These are phyloP conservation scores for Apostichopus japonicus DNA, from an alignment of 35 echinoderm and acorn worm genomes.

Conservation along the genomic window DNA sequence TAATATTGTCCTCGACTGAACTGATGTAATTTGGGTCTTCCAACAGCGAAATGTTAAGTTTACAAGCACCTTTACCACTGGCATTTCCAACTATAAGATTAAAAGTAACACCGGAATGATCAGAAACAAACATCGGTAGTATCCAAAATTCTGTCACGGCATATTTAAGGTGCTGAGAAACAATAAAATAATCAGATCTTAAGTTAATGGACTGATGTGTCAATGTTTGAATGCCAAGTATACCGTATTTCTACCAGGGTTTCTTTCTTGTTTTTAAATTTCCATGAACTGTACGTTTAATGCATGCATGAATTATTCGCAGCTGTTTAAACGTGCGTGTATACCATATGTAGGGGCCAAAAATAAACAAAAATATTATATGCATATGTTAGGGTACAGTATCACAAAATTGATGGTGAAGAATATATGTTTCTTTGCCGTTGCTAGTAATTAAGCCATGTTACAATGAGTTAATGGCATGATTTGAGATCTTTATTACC, in stretches of 20 bases:
- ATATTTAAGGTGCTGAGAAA: slow-evolving; percentile 7
- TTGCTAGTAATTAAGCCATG: too few relatives aligned
- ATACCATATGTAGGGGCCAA: too few relatives aligned
- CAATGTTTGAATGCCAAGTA: neutral
- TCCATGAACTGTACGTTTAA: too few relatives aligned
- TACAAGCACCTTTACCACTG: neutral
- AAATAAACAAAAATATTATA: too few relatives aligned
- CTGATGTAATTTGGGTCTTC: neutral
- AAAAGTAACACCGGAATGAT: slow-evolving; percentile 1
- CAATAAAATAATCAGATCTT: neutral
- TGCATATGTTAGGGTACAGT: too few relatives aligned
- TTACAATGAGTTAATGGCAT: too few relatives aligned
- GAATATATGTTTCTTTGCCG: too few relatives aligned
- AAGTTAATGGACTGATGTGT: neutral
- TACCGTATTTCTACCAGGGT: too few relatives aligned
- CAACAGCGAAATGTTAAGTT: slow-evolving; percentile 14
- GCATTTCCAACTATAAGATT: neutral
- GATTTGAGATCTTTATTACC: too few relatives aligned
- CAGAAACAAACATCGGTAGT: slow-evolving; percentile 14
- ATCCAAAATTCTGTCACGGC: neutral
- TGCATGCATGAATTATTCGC: too few relatives aligned
- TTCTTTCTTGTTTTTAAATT: neutral
- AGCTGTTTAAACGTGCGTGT: too few relatives aligned
- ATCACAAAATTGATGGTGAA: too few relatives aligned
- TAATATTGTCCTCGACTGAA: neutral